phyloP scores from a whole-genome alignment of 2,113 vertebrate species.

The Ceyx cyanopectus region DNA sequence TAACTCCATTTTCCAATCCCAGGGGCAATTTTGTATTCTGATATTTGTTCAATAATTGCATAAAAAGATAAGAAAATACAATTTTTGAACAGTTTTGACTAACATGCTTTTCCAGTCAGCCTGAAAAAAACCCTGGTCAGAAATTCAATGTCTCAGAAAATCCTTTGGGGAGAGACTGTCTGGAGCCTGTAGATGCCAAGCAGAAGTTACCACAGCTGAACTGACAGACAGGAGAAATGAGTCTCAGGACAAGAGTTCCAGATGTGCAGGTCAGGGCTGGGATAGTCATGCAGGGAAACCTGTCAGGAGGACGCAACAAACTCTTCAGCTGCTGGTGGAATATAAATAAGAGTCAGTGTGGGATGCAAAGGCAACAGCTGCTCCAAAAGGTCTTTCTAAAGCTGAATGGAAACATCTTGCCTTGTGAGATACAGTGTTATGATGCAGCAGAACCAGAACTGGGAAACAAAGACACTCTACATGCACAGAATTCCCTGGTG shows the following conservation, averaged over 20 bases:
- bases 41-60: slow-evolving; percentile 48
- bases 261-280: not conserved
- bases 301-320: not conserved
- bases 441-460: not conserved
- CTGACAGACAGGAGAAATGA: slow-evolving; percentile 26
- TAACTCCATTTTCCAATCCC: slow-evolving; percentile 52
- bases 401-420: not conserved
- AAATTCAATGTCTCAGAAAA: not conserved
- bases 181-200: slow-evolving; percentile 16
- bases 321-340: not conserved
- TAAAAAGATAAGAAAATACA: not conserved
- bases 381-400: not conserved
- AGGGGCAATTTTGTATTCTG: slow-evolving; percentile 34
- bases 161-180: slow-evolving; percentile 39
- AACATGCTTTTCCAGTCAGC: slow-evolving; percentile 17
- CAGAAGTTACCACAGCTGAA: not conserved
- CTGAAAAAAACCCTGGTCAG: not conserved
- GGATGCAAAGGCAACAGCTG: not conserved
- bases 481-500: rapidly evolving
- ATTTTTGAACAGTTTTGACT: not conserved
- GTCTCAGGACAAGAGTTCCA: not conserved
- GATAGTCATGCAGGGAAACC: not conserved
- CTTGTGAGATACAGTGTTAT: rapidly evolving
- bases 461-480: not conserved
- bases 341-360: not conserved